Evolutionary conservation across 2,797 vertebrate species (phyloP), one percentile per base, ranked within the genome.

Genomic region (Capromys pilorides): DNA sequence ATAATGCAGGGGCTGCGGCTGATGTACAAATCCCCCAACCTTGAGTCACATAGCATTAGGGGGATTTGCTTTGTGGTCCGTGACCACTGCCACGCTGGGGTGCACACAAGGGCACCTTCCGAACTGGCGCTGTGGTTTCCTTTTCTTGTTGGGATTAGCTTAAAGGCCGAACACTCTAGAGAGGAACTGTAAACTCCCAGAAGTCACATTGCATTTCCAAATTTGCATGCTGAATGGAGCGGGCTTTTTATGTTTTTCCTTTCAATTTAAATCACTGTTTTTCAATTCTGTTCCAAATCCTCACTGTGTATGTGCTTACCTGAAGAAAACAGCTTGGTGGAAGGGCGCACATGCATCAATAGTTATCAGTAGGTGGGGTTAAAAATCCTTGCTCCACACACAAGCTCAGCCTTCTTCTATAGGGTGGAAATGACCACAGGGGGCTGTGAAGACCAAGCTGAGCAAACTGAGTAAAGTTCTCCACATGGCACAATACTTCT

Each of bases 1-100:
- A 86, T 84, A 78, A 69, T 26, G 62, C 61, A 69, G 84, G 84
- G 28, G 18, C 33, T 4, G 86, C 79, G 45, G 67, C 80, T 83
- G 90, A 79, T 0, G 6, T 84, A 90, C 95, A 95, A 91, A 95
- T 91, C 90, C 82, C 79, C 61, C 22, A 73, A 57, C 61, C 14
- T 18, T 0, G 1, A 95, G 94, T 96, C 95, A 94, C 84, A 93
- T 22, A 61, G 26, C 54, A 54, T 95, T 93, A 95, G 31, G 85
- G 14, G 77, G 91, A 91, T 96, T 92, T 96, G 86, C 71, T 81
- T 57, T 64, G n/a, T 87, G 79, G 79, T n/a, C 86, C 2, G 0
- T 96, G 93, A 95, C 91, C 1, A 3, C 19, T 5, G 0, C 62
- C 0, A 0, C 22, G 81, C 67, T 33, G 31, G 62, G n/a, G n/a